These are phyloP conservation scores for Drosophila silvestris DNA, from an alignment of 2,888 invertebrate genomes.

Conservation along the genomic window DNA sequence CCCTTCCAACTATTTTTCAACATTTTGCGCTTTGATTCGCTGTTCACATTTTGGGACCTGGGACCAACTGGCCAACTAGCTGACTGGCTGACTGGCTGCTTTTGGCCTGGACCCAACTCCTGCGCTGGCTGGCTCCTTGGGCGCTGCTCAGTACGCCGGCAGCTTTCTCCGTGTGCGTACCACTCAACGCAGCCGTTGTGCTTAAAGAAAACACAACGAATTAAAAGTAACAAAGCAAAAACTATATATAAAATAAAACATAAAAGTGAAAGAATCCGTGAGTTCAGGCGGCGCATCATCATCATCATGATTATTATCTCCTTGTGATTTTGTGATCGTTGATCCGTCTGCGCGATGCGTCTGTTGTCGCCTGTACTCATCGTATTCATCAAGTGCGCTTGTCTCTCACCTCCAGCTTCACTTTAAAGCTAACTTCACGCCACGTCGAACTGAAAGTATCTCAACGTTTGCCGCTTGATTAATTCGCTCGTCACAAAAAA, in stretches of 20 bases:
- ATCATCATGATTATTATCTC: constrained; percentile 30
- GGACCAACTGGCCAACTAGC: constrained; percentile 25
- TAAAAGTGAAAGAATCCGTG: constrained; percentile 35
- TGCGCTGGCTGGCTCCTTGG: constrained; percentile 62
- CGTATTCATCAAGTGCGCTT: constrained; percentile 36
- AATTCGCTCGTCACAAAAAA: constrained; percentile 62
- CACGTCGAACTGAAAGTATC: constrained; percentile 44
- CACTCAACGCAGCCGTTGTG: constrained; percentile 63
- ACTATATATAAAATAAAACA: constrained; percentile 7
- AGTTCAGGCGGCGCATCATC: constrained; percentile 20
- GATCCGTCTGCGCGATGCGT: constrained; percentile 35
- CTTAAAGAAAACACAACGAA: constrained; percentile 13
- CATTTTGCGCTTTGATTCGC: constrained; percentile 75
- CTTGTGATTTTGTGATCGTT: constrained; percentile 30
- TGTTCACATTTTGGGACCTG: constrained; percentile 71
- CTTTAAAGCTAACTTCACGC: constrained; percentile 25
- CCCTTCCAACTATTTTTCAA: constrained; percentile 71
- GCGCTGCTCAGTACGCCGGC: constrained; percentile 79
- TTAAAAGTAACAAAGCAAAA: constrained; percentile 24
- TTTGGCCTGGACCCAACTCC: constrained; percentile 56
- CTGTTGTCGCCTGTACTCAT: constrained; percentile 35
- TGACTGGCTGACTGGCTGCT: constrained; percentile 31
- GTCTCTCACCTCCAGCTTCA: constrained; percentile 35
- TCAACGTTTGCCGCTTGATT: constrained; percentile 64
- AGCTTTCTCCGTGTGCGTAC: constrained; percentile 82